phyloP scores from a whole-genome alignment of 64 coral and sea anemone species.

The Porites lutea region DNA sequence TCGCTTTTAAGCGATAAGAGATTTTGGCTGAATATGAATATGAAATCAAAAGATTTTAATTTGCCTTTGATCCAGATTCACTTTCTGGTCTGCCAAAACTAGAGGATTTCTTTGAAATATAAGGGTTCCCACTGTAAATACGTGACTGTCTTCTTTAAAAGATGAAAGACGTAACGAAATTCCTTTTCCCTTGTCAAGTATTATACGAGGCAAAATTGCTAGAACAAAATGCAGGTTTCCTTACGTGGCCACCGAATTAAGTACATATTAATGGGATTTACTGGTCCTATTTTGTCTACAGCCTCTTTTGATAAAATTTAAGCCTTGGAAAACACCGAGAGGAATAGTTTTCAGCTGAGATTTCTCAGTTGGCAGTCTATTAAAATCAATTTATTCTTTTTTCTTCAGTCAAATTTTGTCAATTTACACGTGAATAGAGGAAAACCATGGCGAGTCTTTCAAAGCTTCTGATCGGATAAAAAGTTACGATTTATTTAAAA shows the following conservation, averaged over 20 bases:
- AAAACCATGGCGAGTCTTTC: not conserved
- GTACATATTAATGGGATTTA: not conserved
- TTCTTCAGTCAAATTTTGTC: not conserved
- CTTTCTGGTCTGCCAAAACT: slow-evolving; percentile 16
- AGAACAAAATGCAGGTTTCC: no score
- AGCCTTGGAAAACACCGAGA: not conserved
- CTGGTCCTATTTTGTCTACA: not conserved
- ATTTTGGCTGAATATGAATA: not conserved
- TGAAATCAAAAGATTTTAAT: not conserved
- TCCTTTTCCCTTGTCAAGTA: not conserved
- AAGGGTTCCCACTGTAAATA: not conserved
- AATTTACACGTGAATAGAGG: not conserved
- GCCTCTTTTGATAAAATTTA: not conserved
- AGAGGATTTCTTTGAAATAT: slow-evolving; percentile 8
- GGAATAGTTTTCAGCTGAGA: not conserved
- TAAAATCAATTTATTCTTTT: not conserved
- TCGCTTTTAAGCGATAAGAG: not conserved
- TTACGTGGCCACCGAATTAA: not conserved
- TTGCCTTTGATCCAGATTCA: not conserved
- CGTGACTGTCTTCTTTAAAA: not conserved
- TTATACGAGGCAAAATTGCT: not conserved
- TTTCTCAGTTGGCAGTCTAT: not conserved
- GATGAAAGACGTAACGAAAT: not conserved
- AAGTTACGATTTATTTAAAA: not conserved
- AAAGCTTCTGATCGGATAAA: not conserved